Evolutionary conservation across 2,888 invertebrate genomes (phyloP).

Genomic region (Ormyrus thymus): DNA sequence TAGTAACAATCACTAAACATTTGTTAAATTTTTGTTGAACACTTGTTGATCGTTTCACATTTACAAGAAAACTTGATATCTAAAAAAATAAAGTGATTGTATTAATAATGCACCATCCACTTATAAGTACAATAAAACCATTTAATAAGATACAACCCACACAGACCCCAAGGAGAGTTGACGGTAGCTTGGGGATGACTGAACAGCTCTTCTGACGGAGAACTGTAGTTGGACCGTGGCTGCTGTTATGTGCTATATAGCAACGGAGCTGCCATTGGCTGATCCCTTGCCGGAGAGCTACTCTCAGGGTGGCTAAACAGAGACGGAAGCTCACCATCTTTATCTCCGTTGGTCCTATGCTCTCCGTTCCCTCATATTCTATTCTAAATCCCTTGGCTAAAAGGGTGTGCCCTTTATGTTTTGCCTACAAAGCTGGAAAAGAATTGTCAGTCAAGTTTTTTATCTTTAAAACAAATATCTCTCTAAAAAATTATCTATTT

Average conservation of each 20-base stretch:
- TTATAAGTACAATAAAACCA: constrained; percentile 25
- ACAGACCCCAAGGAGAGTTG: constrained; percentile 30
- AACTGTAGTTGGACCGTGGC: constrained; percentile 47
- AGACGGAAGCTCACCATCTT: constrained; percentile 59
- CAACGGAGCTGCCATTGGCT: constrained; percentile 60
- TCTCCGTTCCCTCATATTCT: constrained; percentile 62
- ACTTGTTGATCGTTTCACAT: background rate
- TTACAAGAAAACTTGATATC: background rate
- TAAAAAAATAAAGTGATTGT: background rate
- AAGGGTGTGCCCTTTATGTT: constrained; percentile 62
- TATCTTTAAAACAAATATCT: background rate
- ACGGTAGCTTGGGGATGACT: constrained; percentile 57
- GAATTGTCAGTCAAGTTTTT: constrained; percentile 59
- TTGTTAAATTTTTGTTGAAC: no score
- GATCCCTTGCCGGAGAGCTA: constrained; percentile 63
- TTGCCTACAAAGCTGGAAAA: constrained; percentile 56
- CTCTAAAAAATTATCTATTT: background rate
- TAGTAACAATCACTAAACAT: no score
- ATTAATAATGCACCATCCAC: constrained; percentile 12
- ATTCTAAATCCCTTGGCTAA: constrained; percentile 64
- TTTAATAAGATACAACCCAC: constrained; percentile 25
- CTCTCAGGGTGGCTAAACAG: constrained; percentile 65
- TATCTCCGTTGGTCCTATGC: constrained; percentile 61
- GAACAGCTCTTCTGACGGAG: constrained; percentile 60
- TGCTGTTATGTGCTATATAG: constrained; percentile 59